A percentile compares a stretch with the other conserved stretches of the same genome.
These are phyloP conservation scores for Sula dactylatra DNA, from an alignment of 2,113 vertebrate genomes.

Conservation along the genomic window DNA sequence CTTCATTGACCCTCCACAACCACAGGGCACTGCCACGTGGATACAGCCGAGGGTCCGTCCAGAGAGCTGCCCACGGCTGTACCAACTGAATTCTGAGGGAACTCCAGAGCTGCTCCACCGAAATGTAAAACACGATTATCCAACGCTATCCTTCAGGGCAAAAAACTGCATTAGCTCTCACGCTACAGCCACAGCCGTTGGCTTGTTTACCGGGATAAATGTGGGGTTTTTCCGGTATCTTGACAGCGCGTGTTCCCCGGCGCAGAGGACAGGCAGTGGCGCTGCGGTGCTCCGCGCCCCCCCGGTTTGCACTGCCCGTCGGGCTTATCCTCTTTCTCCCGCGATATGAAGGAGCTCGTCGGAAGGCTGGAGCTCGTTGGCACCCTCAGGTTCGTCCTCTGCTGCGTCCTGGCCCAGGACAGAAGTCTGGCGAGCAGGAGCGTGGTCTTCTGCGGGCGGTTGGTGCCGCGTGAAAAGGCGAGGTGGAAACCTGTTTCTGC, in stretches of 20 bases:
- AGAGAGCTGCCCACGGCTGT: background rate
- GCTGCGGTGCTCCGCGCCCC: background rate
- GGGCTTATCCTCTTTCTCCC: background rate
- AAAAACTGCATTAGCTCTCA: background rate
- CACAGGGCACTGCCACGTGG: background rate
- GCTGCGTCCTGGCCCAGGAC: background rate
- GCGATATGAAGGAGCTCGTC: rapidly evolving
- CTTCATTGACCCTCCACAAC: background rate
- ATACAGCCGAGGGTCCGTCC: too few species aligned
- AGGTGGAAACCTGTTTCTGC: background rate
- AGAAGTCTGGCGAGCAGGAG: background rate
- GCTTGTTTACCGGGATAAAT: too few species aligned
- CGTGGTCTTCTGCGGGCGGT: background rate
- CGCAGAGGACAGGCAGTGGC: background rate
- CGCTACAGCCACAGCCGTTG: too few species aligned
- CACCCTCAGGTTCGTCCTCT: background rate
- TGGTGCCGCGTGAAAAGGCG: background rate
- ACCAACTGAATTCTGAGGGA: background rate
- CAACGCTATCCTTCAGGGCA: too few species aligned
- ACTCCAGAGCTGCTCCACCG: background rate
- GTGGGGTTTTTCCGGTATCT: rapidly evolving
- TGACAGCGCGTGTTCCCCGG: background rate
- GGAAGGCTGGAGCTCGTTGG: background rate
- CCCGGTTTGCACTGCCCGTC: rapidly evolving
- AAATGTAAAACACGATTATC: background rate